These are phyloP conservation scores for Pantala flavescens DNA, from an alignment of 1,140 invertebrate genomes.

Conservation along the genomic window DNA sequence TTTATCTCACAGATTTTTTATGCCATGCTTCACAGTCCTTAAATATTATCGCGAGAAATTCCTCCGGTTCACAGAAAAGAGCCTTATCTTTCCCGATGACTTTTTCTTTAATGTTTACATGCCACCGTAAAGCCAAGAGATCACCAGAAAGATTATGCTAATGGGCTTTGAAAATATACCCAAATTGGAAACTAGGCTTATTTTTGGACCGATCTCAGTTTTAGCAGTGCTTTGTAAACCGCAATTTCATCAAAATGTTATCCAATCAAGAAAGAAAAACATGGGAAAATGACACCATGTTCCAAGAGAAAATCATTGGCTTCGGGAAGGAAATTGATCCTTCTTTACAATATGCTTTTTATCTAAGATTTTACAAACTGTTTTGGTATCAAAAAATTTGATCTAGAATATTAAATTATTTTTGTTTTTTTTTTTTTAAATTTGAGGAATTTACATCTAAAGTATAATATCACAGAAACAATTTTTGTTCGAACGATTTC, in stretches of 20 bases:
- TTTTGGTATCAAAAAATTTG: no score
- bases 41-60: not conserved
- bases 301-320: not conserved
- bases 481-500: no score
- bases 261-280: not conserved
- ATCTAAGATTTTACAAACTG: no score
- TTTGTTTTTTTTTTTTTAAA: no score
- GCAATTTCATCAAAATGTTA: not conserved
- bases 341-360: no score
- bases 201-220: not conserved
- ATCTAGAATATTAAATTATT: no score
- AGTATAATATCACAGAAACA: no score
- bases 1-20: not conserved
- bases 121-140: not conserved
- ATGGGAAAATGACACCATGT: not conserved
- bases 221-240: not conserved
- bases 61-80: not conserved
- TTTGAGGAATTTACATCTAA: no score
- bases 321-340: not conserved
- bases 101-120: slow-evolving; percentile 6
- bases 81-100: not conserved
- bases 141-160: not conserved
- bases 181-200: not conserved
- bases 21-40: not conserved
- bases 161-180: not conserved